Conservation (phyloP, 53 echinoderm and acorn worm genomes). For the Stichopus horrens region DNA sequence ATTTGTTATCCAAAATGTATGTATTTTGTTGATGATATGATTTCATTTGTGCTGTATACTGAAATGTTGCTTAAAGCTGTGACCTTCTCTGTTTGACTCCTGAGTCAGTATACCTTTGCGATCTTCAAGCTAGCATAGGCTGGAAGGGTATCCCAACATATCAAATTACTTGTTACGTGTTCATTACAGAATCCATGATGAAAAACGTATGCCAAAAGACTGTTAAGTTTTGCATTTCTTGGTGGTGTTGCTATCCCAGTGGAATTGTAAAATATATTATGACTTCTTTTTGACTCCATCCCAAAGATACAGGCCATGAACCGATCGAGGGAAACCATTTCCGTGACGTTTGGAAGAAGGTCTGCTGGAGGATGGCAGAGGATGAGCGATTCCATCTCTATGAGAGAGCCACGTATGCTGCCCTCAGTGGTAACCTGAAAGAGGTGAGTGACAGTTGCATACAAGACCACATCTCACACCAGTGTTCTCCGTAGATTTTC, state of each 20-base stretch:
- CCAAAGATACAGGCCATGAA: conserved; percentile 9
- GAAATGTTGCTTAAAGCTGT: no score
- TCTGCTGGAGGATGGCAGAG: conserved; percentile 95
- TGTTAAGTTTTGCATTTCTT: neutral
- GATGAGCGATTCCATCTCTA: conserved; percentile 76
- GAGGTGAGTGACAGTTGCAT: conserved; percentile 58
- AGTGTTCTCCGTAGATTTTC: no score
- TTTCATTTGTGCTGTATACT: no score
- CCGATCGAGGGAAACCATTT: conserved; percentile 77
- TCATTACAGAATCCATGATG: neutral
- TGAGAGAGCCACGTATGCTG: conserved; percentile 92
- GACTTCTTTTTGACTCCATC: neutral
- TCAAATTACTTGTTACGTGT: neutral
- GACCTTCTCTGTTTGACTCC: no score
- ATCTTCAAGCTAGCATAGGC: no score
- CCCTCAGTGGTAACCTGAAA: conserved; percentile 90
- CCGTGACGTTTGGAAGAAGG: conserved; percentile 91
- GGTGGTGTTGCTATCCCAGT: neutral
- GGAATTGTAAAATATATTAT: neutral
- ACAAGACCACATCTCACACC: no score
- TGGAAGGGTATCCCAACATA: neutral
- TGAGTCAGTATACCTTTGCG: no score
- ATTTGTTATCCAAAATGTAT: no score
- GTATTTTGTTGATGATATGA: no score
- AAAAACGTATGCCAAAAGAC: neutral